Base-by-base conservation (phyloP, 2,888 invertebrate genomes). In the Watsonalla binaria region DNA sequence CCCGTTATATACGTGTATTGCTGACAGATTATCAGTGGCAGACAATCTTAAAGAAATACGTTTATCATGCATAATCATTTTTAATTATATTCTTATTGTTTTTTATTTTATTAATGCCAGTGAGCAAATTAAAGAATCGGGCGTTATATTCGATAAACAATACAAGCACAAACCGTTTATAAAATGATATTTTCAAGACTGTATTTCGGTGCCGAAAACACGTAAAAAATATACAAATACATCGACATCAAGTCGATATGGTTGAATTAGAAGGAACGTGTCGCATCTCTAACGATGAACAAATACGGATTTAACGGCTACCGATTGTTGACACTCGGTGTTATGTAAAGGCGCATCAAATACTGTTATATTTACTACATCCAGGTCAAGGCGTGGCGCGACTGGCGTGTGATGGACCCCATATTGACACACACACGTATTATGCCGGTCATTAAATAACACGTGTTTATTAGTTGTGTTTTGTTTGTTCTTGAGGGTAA, bases 281-380 rank as follows among this genome's bases (percentile, higher is more conserved):
- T 37, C 49, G 11, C 49, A 37, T 49, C 49, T 13, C 39, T 49
- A 13, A 14, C 14, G 37, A 39, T 50, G 39, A 50, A 54, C 50
- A 54, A 51, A 39, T 54, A 54, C 49, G 51, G 45, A 51, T 42
- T 46, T 51, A 51, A 51, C 35, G 45, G 51, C 8, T 14, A 42
- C 34, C 33, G 35, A 46, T 49, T 39, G 46, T 39, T 14, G 47
- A 54, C 47, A 52, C 42, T 49, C 51, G 34, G 13, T 47, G 53
- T 51, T 54, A 51, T 33, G 46, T 52, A 52, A 46, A 37, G 46
- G 37, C 45, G 33, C 34, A 33, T 45, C 14, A 45, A n/a, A 9
- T 34, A 42, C 45, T 8, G 9, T 15, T 51, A 33, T 51, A 45
- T 45, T 33, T 51, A 45, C 51, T 6, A 11, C 39, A 51, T 15